Base-by-base conservation (phyloP, 2,888 invertebrate species). In the Idaea aversata region DNA sequence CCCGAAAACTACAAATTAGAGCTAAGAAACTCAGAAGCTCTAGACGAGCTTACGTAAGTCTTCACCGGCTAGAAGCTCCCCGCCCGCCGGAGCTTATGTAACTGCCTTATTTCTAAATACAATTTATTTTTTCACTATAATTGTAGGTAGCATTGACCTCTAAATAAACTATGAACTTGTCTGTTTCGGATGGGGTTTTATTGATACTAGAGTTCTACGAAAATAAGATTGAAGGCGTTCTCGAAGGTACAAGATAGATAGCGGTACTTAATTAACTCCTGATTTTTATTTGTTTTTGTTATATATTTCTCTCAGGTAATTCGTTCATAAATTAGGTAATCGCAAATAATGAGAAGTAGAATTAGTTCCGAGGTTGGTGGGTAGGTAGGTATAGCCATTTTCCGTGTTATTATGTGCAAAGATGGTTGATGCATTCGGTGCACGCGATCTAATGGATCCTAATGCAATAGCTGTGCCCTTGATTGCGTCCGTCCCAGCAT, bases 11-110 rank as follows among this genome's bases (percentile, higher is more conserved):
- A 76, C 72, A 74, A 81, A 81, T 80, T 77, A 77, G 77, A 77
- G 70, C 70, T 70, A 66, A 72, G 75, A 80, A 77, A 69, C 72
- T 74, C 75, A 70, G 74, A 78, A 77, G 75, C 79, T 80, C 77
- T 82, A 85, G 87, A 79, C 85, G 75, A 71, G 80, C 88, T 91
- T 91, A 91, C 91, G 90, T 91, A 91, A 91, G 88, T 86, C 77
- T 82, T 80, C 80, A 74, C 72, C 78, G 75, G 76, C 80, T 74
- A 72, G 78, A 74, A 75, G 72, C 75, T 80, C 86, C 83, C 84
- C 88, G 77, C 86, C 88, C 84, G 83, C 84, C 13, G 7, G 47
- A 47, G 83, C 86, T 91, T 91, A 91, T 88, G 85, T 91, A 91
- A 91, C 90, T 84, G 79, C 68, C 80, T 83, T 83, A 83, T 84